Evolutionary conservation across 2,888 invertebrate species (phyloP), one percentile per base, ranked within the genome.

Genomic region (Hypsopygia costalis): DNA sequence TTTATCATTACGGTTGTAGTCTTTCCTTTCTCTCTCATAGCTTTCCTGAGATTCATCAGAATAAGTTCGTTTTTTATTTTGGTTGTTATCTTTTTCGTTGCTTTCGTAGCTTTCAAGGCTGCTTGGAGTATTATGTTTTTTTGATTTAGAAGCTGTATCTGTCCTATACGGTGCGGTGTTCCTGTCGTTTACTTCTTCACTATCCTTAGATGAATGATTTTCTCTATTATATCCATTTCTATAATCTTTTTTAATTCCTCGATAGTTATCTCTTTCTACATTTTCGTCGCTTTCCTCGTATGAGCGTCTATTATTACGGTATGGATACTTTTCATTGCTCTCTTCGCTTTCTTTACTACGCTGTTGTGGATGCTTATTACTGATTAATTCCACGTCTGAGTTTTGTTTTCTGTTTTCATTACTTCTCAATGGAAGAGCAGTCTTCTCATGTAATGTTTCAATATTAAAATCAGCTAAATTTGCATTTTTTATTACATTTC

Each of bases 401-500:
- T 40, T 44, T 44, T 44, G 34, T 6, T 39, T 44, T 25, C 22
- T 8, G 4, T 27, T 36, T 36, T 51, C 34, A n/a, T 51, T 42
- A 16, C 41, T 39, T 34, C 42, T 46, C 28, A 20, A 27, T 25
- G 47, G 39, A 28, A 51, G 44, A 34, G 36, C 28, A n/a, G 36
- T 38, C 35, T 49, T 51, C 9, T 58, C 60, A 51, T 86, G 86
- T 27, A 69, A 48, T 1, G 82, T 79, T 60, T 81, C 69, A 38
- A 85, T 77, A 36, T 75, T 73, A 44, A 80, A 85, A 57, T 85
- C 74, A 28, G 82, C 83, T 58, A 86, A 58, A 10, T 39, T 16
- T 10, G 39, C 25, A 39, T 27, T 33, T 34, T 37, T 34, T 21
- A 36, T 36, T 8, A 41, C 29, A 12, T 42, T 34, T 10, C 29